Evolutionary conservation across 2,888 invertebrate species (phyloP).

Genomic region (Blera fallax): DNA sequence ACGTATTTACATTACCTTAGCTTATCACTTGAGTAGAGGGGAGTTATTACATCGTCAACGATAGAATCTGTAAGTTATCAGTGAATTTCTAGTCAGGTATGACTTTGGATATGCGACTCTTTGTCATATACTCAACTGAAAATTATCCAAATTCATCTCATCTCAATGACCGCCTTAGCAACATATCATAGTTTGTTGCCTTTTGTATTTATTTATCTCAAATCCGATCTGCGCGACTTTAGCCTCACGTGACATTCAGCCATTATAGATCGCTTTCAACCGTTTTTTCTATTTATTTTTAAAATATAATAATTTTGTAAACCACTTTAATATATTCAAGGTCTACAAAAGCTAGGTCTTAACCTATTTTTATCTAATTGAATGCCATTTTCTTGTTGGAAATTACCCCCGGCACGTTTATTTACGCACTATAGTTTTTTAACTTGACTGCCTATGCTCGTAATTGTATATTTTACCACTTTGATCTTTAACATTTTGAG

Average conservation of each 20-base stretch:
- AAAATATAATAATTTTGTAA: not conserved
- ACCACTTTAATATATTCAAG: not conserved
- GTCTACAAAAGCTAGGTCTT: not conserved
- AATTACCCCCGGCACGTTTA: not conserved
- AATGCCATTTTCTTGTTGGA: not conserved
- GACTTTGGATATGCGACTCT: not conserved
- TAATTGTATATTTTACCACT: not conserved
- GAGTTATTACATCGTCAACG: no score
- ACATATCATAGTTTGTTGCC: not conserved
- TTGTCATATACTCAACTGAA: no score
- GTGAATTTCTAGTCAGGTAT: not conserved
- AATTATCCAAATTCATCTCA: no score
- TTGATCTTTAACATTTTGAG: conserved; percentile 36
- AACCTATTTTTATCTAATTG: not conserved
- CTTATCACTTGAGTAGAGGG: no score
- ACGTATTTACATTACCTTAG: no score
- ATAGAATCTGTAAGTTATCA: no score
- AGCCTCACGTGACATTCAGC: not conserved
- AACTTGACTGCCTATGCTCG: not conserved
- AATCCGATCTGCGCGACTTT: no score
- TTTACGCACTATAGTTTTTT: not conserved
- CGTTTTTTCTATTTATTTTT: no score
- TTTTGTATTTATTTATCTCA: not conserved
- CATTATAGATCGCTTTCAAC: not conserved
- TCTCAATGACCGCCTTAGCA: not conserved